Conservation (phyloP, 2,113 vertebrate genomes). For the Proteles cristata region DNA sequence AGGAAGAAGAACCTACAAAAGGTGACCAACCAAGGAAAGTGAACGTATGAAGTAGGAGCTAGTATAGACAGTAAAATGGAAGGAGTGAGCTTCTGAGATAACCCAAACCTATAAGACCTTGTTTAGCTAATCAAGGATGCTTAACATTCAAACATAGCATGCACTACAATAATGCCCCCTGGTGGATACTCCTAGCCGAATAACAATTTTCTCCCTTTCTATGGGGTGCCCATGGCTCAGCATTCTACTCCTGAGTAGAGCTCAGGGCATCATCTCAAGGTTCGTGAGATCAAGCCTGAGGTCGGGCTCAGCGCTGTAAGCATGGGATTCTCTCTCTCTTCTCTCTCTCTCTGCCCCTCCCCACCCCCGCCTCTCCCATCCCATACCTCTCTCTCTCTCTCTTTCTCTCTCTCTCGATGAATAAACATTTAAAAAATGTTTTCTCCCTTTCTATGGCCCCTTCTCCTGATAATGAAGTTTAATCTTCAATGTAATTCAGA, state of each 20-base stretch:
- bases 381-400: too few relatives aligned
- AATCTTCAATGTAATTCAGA: constrained; percentile 37
- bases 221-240: not conserved
- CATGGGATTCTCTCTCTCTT: too few relatives aligned
- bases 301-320: too few relatives aligned
- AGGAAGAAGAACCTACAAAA: constrained; percentile 21
- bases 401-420: too few relatives aligned
- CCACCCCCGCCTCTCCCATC: too few relatives aligned
- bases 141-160: not conserved
- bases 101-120: not conserved
- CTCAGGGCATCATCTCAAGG: too few relatives aligned
- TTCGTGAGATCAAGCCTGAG: too few relatives aligned
- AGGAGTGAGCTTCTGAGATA: not conserved
- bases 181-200: constrained; percentile 29
- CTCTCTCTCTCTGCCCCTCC: too few relatives aligned
- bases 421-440: not conserved
- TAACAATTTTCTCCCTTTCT: not conserved
- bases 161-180: not conserved
- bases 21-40: not conserved
- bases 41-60: not conserved
- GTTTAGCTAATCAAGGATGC: not conserved
- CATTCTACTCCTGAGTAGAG: too few relatives aligned
- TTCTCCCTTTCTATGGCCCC: not conserved
- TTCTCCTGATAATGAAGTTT: constrained; percentile 46
- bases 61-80: not conserved